These are phyloP conservation scores for Euglossa dilemma DNA, from an alignment of 1,140 invertebrate species.

Conservation along the genomic window DNA sequence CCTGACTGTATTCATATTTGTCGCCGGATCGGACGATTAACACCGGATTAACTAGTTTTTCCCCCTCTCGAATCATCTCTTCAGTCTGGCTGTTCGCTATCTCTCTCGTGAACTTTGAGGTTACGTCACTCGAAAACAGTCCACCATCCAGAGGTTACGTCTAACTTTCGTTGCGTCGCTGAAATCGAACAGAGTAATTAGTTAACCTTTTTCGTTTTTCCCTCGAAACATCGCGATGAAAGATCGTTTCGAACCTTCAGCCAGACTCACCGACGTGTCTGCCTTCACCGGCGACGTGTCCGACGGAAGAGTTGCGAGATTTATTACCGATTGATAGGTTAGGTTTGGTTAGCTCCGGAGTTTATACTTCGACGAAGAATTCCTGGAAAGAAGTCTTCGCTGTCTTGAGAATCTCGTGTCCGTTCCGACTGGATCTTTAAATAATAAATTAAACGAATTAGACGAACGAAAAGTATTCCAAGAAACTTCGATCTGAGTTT, in stretches of 20 bases:
- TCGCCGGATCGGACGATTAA: slow-evolving; percentile 49
- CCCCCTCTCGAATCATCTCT: not conserved
- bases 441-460: too few species aligned
- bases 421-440: too few species aligned
- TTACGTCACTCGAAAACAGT: slow-evolving; percentile 8
- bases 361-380: too few species aligned
- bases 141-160: not conserved
- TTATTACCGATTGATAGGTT: not conserved
- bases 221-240: not conserved
- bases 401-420: too few species aligned
- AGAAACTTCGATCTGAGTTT: too few species aligned
- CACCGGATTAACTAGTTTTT: slow-evolving; percentile 53
- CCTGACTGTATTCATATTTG: slow-evolving; percentile 1
- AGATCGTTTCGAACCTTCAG: not conserved
- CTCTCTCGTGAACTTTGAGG: not conserved
- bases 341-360: too few species aligned
- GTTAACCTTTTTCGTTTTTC: not conserved
- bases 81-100: not conserved
- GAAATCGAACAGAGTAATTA: not conserved
- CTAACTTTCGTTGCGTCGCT: not conserved
- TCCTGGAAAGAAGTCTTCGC: too few species aligned
- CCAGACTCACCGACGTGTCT: not conserved
- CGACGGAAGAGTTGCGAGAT: not conserved
- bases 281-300: not conserved
- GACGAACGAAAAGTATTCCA: too few species aligned